Percentiles rank a stretch among this genome's conserved stretches.
Evolutionary conservation across 2,888 invertebrate genomes (phyloP).

Genomic region (Drosophila atripex): DNA sequence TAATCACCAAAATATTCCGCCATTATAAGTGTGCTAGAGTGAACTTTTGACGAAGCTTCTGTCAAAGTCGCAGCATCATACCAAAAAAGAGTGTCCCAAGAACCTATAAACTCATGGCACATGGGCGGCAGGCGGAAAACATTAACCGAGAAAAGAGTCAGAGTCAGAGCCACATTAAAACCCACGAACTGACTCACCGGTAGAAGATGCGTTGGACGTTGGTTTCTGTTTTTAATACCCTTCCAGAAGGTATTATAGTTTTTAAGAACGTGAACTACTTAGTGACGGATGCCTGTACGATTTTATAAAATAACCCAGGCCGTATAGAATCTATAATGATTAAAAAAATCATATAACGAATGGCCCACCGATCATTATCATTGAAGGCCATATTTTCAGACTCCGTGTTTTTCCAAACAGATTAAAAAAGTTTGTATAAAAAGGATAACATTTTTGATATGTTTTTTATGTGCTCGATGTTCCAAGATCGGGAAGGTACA

Average conservation of each 20-base stretch:
- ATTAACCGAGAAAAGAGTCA: slow-evolving; percentile 40
- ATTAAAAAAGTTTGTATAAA: too few species aligned
- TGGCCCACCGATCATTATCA: too few species aligned
- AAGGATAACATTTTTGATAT: too few species aligned
- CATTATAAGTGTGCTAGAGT: not conserved
- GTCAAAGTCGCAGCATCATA: not conserved
- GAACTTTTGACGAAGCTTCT: not conserved
- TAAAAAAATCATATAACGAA: too few species aligned
- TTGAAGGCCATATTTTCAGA: too few species aligned
- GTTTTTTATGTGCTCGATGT: too few species aligned
- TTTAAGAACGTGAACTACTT: too few species aligned
- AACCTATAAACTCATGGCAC: slow-evolving; percentile 46
- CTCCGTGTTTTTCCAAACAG: too few species aligned
- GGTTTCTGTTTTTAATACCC: slow-evolving; percentile 5
- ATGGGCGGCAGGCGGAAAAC: slow-evolving; percentile 59
- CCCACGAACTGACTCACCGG: slow-evolving; percentile 60
- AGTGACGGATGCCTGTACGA: too few species aligned
- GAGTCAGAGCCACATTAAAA: slow-evolving; percentile 13
- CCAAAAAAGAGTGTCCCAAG: slow-evolving; percentile 38
- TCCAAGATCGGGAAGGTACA: too few species aligned
- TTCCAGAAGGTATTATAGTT: not conserved
- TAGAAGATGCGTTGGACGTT: slow-evolving; percentile 66
- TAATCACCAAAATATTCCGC: not conserved
- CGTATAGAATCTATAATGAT: too few species aligned
- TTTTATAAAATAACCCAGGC: too few species aligned